Conservation (phyloP, 2,888 invertebrate species). For the Cataglyphis albicans region DNA sequence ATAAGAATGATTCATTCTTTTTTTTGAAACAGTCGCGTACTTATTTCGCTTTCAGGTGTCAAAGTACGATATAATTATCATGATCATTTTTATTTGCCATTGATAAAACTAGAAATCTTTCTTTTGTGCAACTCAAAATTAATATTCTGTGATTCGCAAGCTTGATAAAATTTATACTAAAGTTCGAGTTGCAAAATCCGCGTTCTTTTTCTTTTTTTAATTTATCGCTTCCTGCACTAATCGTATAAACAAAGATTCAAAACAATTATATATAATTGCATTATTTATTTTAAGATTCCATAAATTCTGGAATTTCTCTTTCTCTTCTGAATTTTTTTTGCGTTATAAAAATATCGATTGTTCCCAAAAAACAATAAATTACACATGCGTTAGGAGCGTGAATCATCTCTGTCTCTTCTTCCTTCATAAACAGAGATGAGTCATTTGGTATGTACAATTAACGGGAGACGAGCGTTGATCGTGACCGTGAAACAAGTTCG, state of each 20-base stretch:
- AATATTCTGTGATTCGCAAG: background rate
- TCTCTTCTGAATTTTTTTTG: background rate
- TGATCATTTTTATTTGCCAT: background rate
- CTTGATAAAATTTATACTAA: background rate
- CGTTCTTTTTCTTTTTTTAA: background rate
- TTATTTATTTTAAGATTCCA: background rate
- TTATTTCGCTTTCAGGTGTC: slow-evolving; percentile 48
- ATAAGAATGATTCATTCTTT: slow-evolving; percentile 39
- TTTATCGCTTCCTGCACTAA: background rate
- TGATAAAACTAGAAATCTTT: background rate
- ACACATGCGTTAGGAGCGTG: background rate
- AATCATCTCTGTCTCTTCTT: slow-evolving; percentile 40
- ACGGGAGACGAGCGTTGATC: slow-evolving; percentile 79
- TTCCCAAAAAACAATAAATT: background rate
- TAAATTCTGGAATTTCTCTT: background rate
- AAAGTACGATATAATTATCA: background rate
- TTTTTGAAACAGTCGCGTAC: slow-evolving; percentile 43
- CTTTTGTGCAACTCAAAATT: background rate
- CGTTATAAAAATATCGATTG: background rate
- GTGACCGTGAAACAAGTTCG: slow-evolving; percentile 74
- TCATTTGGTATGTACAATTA: slow-evolving; percentile 65
- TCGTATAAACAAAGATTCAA: background rate
- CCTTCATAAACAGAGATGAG: slow-evolving; percentile 62
- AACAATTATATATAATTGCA: background rate
- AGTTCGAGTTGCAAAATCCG: background rate